Conservation (phyloP, 2,888 invertebrate species). For the Junonia oenone region DNA sequence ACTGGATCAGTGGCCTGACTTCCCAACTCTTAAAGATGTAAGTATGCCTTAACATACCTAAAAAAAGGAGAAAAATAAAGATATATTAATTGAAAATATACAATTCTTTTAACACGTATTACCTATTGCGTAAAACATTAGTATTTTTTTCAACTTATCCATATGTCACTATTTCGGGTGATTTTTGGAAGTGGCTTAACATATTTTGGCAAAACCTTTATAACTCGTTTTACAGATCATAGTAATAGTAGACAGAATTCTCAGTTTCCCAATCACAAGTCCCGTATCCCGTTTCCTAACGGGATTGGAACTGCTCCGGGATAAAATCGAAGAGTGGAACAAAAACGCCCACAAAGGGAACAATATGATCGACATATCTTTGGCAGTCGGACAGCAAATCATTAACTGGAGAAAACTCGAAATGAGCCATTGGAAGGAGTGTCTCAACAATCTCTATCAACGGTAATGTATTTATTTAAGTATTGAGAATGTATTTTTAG, state of each 20-base stretch:
- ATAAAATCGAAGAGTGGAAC: conserved; percentile 94
- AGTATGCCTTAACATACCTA: no score
- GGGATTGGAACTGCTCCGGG: conserved; percentile 92
- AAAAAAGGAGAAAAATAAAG: no score
- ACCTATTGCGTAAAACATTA: no score
- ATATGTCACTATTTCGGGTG: no score
- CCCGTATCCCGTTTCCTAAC: conserved; percentile 93
- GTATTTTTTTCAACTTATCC: no score
- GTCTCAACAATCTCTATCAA: conserved; percentile 84
- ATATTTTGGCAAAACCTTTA: background rate
- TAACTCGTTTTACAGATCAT: conserved; percentile 75
- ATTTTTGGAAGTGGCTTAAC: no score
- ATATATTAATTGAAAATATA: no score
- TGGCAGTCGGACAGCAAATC: conserved; percentile 88
- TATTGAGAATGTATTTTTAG: no score
- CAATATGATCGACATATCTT: conserved; percentile 86
- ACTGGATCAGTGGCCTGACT: conserved; percentile 91
- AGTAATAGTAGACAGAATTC: conserved; percentile 82
- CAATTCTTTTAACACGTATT: no score
- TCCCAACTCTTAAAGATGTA: conserved; percentile 91
- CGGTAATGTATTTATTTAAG: no score
- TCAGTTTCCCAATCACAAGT: conserved; percentile 86
- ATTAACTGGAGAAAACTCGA: conserved; percentile 95
- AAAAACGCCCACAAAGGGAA: conserved; percentile 92
- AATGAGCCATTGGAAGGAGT: conserved; percentile 91